These are phyloP conservation scores for Phrynosoma platyrhinos DNA, from an alignment of 2,113 vertebrate species.

Conservation along the genomic window DNA sequence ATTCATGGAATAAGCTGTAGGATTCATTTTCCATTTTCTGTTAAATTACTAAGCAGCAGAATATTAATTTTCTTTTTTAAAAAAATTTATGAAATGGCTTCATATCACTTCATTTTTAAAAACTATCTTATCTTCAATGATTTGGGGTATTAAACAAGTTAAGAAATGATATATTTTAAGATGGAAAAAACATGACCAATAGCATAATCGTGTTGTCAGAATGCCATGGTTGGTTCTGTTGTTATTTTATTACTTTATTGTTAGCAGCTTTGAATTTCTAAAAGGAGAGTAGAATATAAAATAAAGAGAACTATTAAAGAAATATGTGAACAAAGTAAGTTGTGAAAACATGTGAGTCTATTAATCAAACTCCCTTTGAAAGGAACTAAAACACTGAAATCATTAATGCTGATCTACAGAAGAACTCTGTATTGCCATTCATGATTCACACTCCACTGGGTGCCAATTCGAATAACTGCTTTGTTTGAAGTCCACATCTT, in stretches of 20 bases:
- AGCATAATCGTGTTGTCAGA: neutral
- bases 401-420: accelerated
- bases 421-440: neutral
- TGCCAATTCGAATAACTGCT: accelerated
- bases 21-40: neutral
- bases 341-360: no score
- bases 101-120: neutral
- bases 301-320: neutral
- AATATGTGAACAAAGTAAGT: neutral
- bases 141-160: neutral
- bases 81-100: neutral
- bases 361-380: neutral
- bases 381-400: neutral
- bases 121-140: neutral
- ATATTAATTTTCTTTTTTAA: no score
- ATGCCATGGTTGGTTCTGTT: neutral
- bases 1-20: neutral
- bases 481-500: neutral
- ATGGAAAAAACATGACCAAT: neutral
- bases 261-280: neutral
- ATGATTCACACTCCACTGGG: neutral
- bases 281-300: neutral
- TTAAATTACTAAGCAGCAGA: neutral
- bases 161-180: neutral
- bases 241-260: neutral